These are phyloP conservation scores for Capreolus pygargus DNA, from an alignment of 2,113 vertebrate genomes.

Conservation along the genomic window DNA sequence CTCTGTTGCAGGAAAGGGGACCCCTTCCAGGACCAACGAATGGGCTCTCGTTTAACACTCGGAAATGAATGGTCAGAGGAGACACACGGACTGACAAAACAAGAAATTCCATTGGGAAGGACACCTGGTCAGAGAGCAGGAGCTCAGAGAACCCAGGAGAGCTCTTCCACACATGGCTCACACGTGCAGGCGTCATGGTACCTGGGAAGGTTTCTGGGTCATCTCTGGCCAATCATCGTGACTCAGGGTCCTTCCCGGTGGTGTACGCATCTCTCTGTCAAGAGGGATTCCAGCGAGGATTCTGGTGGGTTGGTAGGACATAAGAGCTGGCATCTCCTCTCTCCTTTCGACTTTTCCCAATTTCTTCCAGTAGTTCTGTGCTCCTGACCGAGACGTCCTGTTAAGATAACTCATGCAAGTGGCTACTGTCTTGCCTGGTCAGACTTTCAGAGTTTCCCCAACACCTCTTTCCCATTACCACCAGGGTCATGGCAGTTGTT, in stretches of 20 bases:
- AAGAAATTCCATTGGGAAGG: neutral
- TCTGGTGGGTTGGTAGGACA: neutral
- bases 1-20: neutral
- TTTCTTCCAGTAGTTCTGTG: neutral
- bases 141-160: neutral
- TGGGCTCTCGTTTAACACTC: neutral
- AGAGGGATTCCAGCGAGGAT: neutral
- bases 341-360: neutral
- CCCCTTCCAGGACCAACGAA: neutral
- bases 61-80: neutral
- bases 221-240: rapidly evolving
- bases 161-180: neutral
- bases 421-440: neutral
- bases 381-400: neutral
- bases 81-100: neutral
- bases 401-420: neutral
- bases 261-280: neutral
- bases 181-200: neutral
- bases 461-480: neutral
- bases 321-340: neutral
- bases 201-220: neutral
- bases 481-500: neutral
- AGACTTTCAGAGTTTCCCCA: neutral
- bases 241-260: neutral
- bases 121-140: neutral